Base-by-base conservation (phyloP, 2,888 invertebrate species). In the Thecophora atra region DNA sequence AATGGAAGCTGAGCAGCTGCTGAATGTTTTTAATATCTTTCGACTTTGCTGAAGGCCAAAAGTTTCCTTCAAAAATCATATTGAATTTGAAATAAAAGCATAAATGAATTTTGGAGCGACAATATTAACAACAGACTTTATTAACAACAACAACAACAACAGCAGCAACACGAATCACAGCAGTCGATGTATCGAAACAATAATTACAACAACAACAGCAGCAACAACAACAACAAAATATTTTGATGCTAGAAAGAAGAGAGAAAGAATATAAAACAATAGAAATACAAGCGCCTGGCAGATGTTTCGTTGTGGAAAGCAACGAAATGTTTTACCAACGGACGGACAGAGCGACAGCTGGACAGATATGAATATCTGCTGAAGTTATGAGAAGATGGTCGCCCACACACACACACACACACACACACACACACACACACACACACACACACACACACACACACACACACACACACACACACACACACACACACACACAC, bases 61-160 rank as follows among this genome's bases (percentile, higher is more conserved):
- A 21, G 19, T 4, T 54, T n/a, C 21, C 21, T 54, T 37, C 11
- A n/a, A 54, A 26, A 37, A 63, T 21, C 8, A 63, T 63, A 63
- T 63, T 63, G 19, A 44, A 44, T 37, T 37, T 42, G 21, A 63
- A 37, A 63, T 21, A 21, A 63, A 63, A 44, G 63, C 19, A 19
- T 21, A 15, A 21, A 63, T 37, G n/a, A 17, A 63, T 42, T 42
- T 8, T 13, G 21, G 5, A 21, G 8, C 19, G 63, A 63, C 63
- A 63, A 63, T 63, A 63, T 11, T 42, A 8, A n/a, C n/a, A n/a
- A n/a, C 17, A 7, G 19, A 37, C 21, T 30, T 63, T 44, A 44
- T 44, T 44, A 42, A 42, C 19, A 62, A 62, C 62, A 37, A 62
- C 42, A 19, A 62, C 26, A 42, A 42, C 24, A 28, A 26, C n/a